Evolutionary conservation across 2,797 vertebrate species (phyloP).

Genomic region (Caiman crocodilus): DNA sequence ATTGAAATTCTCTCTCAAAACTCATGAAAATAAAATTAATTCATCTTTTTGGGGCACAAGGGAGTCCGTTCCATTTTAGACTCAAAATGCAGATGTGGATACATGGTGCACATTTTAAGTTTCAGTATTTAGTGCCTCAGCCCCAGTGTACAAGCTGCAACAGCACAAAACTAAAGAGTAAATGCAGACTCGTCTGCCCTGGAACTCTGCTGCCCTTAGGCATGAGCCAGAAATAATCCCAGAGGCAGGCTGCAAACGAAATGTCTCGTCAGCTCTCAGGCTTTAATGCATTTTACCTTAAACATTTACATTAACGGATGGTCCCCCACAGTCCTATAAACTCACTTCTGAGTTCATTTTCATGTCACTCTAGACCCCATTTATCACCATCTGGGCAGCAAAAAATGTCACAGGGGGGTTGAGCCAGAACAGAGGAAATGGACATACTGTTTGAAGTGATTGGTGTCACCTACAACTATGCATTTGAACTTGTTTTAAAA

Average conservation of each 20-base stretch:
- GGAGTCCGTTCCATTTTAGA: slow-evolving; percentile 28
- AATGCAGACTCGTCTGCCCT: slow-evolving; percentile 28
- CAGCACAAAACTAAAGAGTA: slow-evolving; percentile 48
- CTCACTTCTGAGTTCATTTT: slow-evolving; percentile 78
- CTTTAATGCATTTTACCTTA: slow-evolving; percentile 81
- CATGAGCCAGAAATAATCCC: slow-evolving; percentile 70
- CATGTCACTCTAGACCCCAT: slow-evolving; percentile 73
- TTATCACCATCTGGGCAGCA: slow-evolving; percentile 67
- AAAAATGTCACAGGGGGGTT: slow-evolving; percentile 69
- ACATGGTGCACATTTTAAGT: neutral
- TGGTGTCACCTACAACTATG: slow-evolving; percentile 61
- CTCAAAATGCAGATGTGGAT: slow-evolving; percentile 29
- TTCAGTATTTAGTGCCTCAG: slow-evolving; percentile 16
- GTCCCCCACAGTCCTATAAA: slow-evolving; percentile 81
- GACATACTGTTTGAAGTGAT: slow-evolving; percentile 51
- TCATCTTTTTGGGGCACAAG: neutral
- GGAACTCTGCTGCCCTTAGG: slow-evolving; percentile 59
- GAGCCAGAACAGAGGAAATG: slow-evolving; percentile 67
- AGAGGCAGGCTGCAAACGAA: slow-evolving; percentile 79
- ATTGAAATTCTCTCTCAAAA: slow-evolving; percentile 7
- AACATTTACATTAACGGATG: slow-evolving; percentile 87
- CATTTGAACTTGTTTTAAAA: slow-evolving; percentile 66
- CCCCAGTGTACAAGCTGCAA: neutral
- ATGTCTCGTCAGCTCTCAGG: slow-evolving; percentile 74
- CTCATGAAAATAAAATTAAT: neutral